Base-by-base conservation (phyloP, 2,113 vertebrate genomes). In the Lampris megalopsis region DNA sequence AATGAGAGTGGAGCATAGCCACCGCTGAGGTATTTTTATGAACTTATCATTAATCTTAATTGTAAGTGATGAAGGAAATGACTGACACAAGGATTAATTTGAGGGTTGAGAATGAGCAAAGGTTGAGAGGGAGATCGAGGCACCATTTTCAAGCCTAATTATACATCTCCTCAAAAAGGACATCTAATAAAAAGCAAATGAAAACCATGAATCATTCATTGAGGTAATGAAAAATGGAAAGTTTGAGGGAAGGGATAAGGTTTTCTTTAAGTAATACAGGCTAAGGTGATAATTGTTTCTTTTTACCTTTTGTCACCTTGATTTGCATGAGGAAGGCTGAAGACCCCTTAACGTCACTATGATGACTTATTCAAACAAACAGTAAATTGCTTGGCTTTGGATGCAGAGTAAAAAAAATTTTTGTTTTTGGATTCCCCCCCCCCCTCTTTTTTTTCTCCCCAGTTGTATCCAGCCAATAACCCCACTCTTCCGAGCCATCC, bases 131-230 rank as follows among this genome's bases (percentile, higher is more conserved):
- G 76, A 0, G 77, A 52, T 72, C 56, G 0, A 1, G 53, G 47
- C 45, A 77, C 0, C 64, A 81, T 64, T 86, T 81, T 77, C 83
- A 87, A 60, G 69, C 91, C 86, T 85, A 90, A 89, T 86, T 82
- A 74, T 47, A 80, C 82, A 83, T 81, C 84, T 83, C 62, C 79
- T 93, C 90, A 89, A 90, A 91, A 79, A 71, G 78, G 79, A 85
- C 84, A 85, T 87, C 71, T 89, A 91, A 92, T 77, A 87, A 89
- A 89, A 84, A 90, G 93, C 92, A 90, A 84, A 89, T 84, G 92
- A 79, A 89, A 92, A 82, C 80, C 80, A 76, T 88, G 79, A 93
- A 92, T 93, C 89, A 92, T 91, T 94, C 93, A 91, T 87, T 79
- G 88, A 88, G 62, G 84, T 90, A 85, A 94, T 86, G 2, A 93